These are phyloP conservation scores for Corythaeola cristata DNA, from an alignment of 2,113 vertebrate genomes.

Conservation along the genomic window DNA sequence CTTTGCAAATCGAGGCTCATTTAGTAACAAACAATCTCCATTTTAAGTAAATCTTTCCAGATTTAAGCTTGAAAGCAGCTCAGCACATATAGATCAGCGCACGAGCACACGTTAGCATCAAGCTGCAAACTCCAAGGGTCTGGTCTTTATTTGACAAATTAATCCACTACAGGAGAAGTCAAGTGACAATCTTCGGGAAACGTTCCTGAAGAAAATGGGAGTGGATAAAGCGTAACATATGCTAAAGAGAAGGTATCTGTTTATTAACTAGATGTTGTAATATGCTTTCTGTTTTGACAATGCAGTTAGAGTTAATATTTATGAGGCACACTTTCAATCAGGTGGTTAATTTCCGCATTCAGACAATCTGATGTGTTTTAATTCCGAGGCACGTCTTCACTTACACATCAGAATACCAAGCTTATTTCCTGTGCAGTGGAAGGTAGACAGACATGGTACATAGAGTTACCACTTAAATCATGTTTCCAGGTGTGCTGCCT, in stretches of 20 bases:
- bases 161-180: neutral
- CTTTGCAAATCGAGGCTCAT: neutral
- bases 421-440: conserved; percentile 12
- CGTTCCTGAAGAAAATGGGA: neutral
- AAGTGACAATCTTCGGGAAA: neutral
- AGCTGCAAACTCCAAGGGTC: neutral
- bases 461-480: neutral
- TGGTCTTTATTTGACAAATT: neutral
- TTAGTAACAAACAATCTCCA: neutral
- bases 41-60: conserved; percentile 3
- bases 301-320: conserved; percentile 34
- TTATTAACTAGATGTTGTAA: conserved; percentile 11
- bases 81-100: neutral
- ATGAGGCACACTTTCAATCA: conserved; percentile 33
- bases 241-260: neutral
- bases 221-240: neutral
- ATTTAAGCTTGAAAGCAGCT: conserved; percentile 24
- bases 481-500: neutral
- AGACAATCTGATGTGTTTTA: neutral
- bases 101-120: accelerated
- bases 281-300: conserved; percentile 8
- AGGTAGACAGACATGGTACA: neutral
- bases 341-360: conserved; percentile 31
- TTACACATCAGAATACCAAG: neutral
- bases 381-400: conserved; percentile 1